Conservation (phyloP, 1,140 invertebrate species). For the Heliconius hermathena region DNA sequence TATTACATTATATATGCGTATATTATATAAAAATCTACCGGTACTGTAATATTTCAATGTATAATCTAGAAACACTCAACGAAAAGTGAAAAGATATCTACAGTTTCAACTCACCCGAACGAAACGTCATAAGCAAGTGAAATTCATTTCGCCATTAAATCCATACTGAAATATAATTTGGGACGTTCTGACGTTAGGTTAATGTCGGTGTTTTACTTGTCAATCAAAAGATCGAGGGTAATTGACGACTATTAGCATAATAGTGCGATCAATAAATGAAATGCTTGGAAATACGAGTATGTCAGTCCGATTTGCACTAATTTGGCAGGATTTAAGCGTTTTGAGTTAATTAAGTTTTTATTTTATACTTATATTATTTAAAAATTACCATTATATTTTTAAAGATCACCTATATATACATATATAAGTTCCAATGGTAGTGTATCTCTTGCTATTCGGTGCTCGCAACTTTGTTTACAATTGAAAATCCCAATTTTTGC, state of each 20-base stretch:
- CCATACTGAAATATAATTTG: background rate
- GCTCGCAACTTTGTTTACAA: too few relatives aligned
- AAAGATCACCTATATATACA: too few relatives aligned
- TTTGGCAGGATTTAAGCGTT: background rate
- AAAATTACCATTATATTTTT: too few relatives aligned
- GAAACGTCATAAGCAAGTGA: background rate
- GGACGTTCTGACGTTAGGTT: background rate
- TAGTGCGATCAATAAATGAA: conserved; percentile 2
- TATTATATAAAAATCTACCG: too few relatives aligned
- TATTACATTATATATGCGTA: too few relatives aligned
- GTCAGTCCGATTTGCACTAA: background rate
- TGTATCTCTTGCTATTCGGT: too few relatives aligned
- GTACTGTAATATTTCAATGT: too few relatives aligned
- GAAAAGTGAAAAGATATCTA: background rate
- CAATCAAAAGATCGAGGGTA: conserved; percentile 19
- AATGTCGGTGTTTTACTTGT: conserved; percentile 24
- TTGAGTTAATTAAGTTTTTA: background rate
- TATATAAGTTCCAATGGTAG: too few relatives aligned
- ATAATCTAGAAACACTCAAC: too few relatives aligned
- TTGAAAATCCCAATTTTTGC: too few relatives aligned
- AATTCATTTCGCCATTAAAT: background rate
- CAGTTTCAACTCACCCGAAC: background rate
- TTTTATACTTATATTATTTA: too few relatives aligned
- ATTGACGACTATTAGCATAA: conserved; percentile 21
- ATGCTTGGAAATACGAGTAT: background rate